Conservation (phyloP, 2,797 vertebrate genomes). For the Knipowitschia caucasica region DNA sequence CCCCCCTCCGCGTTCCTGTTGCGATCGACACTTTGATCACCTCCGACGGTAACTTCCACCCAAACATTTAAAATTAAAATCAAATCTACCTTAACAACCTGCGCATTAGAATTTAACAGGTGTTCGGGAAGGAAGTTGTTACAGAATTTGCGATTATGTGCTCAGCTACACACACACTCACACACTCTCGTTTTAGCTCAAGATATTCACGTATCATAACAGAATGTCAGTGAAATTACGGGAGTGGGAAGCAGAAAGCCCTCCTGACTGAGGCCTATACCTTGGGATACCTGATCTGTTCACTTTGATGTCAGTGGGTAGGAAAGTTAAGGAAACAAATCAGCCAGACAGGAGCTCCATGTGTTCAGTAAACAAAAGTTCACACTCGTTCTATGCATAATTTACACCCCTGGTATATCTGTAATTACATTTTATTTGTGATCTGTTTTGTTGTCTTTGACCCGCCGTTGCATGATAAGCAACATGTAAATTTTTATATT, state of each 20-base stretch:
- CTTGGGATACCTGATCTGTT: slow-evolving; percentile 71
- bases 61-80: slow-evolving; percentile 80
- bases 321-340: slow-evolving; percentile 73
- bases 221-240: slow-evolving; percentile 72
- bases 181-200: slow-evolving; percentile 57
- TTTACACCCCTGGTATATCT: slow-evolving; percentile 27
- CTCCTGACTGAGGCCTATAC: slow-evolving; percentile 69
- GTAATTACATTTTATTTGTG: slow-evolving; percentile 40
- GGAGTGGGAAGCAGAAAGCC: slow-evolving; percentile 67
- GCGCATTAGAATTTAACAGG: slow-evolving; percentile 77
- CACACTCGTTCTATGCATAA: slow-evolving; percentile 61
- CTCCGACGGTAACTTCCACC: slow-evolving; percentile 67
- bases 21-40: slow-evolving; percentile 72
- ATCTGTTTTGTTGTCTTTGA: slow-evolving; percentile 26
- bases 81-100: slow-evolving; percentile 71
- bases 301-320: slow-evolving; percentile 76
- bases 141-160: slow-evolving; percentile 74
- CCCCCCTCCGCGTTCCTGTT: slow-evolving; percentile 53
- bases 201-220: slow-evolving; percentile 25
- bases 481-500: neutral
- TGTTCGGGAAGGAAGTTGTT: slow-evolving; percentile 72
- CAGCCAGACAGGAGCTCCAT: slow-evolving; percentile 66
- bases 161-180: slow-evolving; percentile 63
- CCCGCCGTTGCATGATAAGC: neutral
- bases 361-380: slow-evolving; percentile 75